Evolutionary conservation across 2,113 vertebrate genomes (phyloP).

Genomic region (Mohoua ochrocephala): DNA sequence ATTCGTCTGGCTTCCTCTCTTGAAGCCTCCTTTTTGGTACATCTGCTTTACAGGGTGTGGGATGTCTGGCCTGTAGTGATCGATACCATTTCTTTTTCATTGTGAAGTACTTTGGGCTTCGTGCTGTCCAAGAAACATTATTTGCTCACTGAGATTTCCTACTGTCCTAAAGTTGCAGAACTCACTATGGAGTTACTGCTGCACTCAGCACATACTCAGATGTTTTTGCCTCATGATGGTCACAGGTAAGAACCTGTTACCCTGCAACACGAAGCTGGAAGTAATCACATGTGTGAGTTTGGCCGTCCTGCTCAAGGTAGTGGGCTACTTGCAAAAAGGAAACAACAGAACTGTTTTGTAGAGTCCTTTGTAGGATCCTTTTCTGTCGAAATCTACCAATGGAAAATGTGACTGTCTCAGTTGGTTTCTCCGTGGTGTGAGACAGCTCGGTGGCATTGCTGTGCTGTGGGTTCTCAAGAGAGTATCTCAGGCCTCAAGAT

Average conservation of each 20-base stretch:
- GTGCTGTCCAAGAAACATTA: not conserved
- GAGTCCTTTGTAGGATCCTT: not conserved
- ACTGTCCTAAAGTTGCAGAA: not conserved
- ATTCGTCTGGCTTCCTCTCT: not conserved
- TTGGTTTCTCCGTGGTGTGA: not conserved
- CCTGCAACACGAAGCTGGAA: not conserved
- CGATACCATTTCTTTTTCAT: not conserved
- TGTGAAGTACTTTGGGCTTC: not conserved
- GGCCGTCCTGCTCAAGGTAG: not conserved
- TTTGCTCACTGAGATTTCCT: not conserved
- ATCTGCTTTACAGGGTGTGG: not conserved
- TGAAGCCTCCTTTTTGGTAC: not conserved
- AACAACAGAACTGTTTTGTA: not conserved
- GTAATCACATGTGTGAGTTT: not conserved
- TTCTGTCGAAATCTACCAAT: not conserved
- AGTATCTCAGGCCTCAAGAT: not conserved
- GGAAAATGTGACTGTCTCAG: not conserved
- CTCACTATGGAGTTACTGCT: not conserved
- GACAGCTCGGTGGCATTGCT: not conserved
- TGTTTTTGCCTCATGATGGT: not conserved
- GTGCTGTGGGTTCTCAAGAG: not conserved
- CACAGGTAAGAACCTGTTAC: not conserved
- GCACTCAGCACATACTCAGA: not conserved
- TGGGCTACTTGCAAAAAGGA: not conserved
- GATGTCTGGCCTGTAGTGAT: not conserved